A percentile compares a stretch with the other conserved stretches of the same genome.
phyloP scores from a whole-genome alignment of 2,113 vertebrate species.

The Vidua chalybeata region DNA sequence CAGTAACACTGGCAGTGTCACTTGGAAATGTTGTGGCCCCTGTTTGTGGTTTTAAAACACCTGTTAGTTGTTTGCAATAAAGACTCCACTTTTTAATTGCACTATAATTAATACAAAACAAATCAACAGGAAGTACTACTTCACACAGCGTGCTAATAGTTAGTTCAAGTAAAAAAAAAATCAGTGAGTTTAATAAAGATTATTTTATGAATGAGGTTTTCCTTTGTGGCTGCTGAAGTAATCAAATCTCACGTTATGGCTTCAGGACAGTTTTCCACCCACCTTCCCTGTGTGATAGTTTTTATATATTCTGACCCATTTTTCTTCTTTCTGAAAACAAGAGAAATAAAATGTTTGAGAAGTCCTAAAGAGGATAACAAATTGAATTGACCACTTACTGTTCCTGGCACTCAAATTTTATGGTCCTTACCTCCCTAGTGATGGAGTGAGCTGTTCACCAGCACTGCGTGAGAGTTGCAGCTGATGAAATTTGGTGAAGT shows the following conservation, averaged over 20 bases:
- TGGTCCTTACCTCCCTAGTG: background rate
- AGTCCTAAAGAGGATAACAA: constrained; percentile 45
- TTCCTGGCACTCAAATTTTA: constrained; percentile 29
- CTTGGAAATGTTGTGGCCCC: background rate
- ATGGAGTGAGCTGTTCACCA: background rate
- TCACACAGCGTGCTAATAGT: constrained; percentile 8
- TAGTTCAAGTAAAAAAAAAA: constrained; percentile 12
- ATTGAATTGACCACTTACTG: constrained; percentile 53
- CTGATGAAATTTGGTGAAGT: constrained; percentile 17
- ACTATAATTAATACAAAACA: constrained; percentile 6
- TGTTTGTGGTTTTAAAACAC: background rate
- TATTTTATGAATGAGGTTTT: background rate
- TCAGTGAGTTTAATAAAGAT: background rate
- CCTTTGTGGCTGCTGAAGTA: background rate
- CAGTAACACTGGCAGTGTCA: background rate
- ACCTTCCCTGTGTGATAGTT: background rate
- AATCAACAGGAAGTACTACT: constrained; percentile 12
- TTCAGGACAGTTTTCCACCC: background rate
- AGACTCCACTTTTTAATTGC: background rate
- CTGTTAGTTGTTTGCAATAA: background rate
- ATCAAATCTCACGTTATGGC: background rate
- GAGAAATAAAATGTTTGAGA: constrained; percentile 15
- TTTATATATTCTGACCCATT: background rate
- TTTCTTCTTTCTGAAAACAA: constrained; percentile 19
- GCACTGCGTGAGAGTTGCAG: background rate